Evolutionary conservation across 2,888 invertebrate species (phyloP).

Genomic region (Cheilosia pagana): DNA sequence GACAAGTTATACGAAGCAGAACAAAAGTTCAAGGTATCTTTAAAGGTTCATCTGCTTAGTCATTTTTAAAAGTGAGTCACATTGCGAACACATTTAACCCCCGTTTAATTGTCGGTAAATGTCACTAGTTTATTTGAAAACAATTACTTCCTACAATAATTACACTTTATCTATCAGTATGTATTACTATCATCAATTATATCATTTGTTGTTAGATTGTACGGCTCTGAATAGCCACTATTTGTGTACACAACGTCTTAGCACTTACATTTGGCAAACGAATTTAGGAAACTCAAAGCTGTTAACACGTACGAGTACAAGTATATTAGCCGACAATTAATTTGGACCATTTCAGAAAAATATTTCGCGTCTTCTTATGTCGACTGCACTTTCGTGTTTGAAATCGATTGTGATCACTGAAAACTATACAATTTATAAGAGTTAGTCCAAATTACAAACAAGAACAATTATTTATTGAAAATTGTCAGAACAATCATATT

Average conservation of each 20-base stretch:
- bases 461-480: conserved; percentile 28
- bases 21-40: too few relatives aligned
- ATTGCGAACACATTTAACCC: too few relatives aligned
- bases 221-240: not conserved
- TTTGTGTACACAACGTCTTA: not conserved
- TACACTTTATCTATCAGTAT: too few relatives aligned
- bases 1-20: too few relatives aligned
- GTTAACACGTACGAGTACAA: not conserved
- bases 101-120: too few relatives aligned
- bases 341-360: conserved; percentile 10
- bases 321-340: not conserved
- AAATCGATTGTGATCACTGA: conserved; percentile 7
- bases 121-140: too few relatives aligned
- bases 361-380: conserved; percentile 3
- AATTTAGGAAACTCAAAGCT: not conserved
- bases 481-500: conserved; percentile 47
- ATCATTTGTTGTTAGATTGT: too few relatives aligned
- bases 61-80: too few relatives aligned
- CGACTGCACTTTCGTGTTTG: conserved; percentile 28
- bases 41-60: too few relatives aligned
- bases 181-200: too few relatives aligned
- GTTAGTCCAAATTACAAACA: not conserved
- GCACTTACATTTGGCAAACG: conserved; percentile 37
- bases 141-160: too few relatives aligned
- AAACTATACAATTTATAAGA: conserved; percentile 13